Percentiles rank a stretch among this genome's conserved stretches.
Conservation (phyloP, 2,888 invertebrate genomes). For the Zelleria hepariella region DNA sequence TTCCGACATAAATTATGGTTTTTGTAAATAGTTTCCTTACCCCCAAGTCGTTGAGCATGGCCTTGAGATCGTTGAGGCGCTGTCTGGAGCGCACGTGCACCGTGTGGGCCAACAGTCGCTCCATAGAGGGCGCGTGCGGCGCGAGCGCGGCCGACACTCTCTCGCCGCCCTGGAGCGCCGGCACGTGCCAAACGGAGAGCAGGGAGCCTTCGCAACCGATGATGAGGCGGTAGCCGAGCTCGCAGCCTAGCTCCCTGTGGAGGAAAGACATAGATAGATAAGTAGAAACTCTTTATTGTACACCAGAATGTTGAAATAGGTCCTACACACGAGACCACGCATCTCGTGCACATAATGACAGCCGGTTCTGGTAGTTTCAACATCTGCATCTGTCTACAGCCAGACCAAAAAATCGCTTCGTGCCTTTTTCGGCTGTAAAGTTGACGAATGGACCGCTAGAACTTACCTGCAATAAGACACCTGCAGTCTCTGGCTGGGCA, state of each 20-base stretch:
- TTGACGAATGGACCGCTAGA: no score
- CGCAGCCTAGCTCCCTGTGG: conserved; percentile 80
- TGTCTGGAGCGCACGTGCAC: conserved; percentile 93
- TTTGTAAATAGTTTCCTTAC: no score
- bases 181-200: conserved; percentile 74
- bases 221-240: conserved; percentile 89
- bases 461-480: conserved; percentile 94
- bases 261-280: no score
- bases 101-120: conserved; percentile 93
- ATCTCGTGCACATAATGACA: no score
- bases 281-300: no score
- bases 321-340: no score
- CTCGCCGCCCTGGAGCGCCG: conserved; percentile 67
- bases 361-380: no score
- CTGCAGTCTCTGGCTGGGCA: conserved; percentile 88
- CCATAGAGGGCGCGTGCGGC: conserved; percentile 95
- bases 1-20: no score
- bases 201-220: conserved; percentile 83
- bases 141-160: conserved; percentile 80
- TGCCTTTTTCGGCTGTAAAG: no score
- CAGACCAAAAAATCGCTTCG: no score
- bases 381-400: no score
- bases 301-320: no score
- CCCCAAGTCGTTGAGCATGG: conserved; percentile 78
- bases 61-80: conserved; percentile 85